phyloP scores from a whole-genome alignment of 2,113 vertebrate genomes.

The Phalacrocorax brasilianus region DNA sequence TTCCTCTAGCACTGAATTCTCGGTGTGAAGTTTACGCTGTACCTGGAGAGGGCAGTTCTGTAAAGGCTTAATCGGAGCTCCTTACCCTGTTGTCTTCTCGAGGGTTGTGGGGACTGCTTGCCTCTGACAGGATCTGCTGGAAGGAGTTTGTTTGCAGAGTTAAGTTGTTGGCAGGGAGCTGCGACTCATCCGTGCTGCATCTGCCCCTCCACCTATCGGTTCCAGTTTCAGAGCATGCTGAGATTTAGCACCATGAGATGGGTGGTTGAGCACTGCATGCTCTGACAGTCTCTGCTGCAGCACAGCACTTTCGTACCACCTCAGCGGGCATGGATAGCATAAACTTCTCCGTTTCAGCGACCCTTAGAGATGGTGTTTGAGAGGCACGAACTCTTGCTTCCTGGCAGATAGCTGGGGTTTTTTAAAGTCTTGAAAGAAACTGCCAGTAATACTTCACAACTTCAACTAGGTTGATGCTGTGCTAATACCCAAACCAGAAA shows the following conservation, averaged over 20 bases:
- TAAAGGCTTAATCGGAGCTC: neutral
- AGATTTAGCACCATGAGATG: neutral
- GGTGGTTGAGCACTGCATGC: neutral
- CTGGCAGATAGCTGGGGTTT: neutral
- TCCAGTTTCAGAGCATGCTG: neutral
- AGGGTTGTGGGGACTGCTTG: accelerated
- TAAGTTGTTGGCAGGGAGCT: neutral
- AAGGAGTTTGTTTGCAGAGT: neutral
- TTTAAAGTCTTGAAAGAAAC: neutral
- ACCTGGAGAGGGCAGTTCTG: neutral
- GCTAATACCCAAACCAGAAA: neutral
- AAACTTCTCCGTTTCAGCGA: neutral
- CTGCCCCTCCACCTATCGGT: neutral
- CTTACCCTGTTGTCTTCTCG: neutral
- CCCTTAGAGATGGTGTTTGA: neutral
- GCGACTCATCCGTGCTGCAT: neutral
- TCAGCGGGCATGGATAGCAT: accelerated
- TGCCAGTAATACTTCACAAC: neutral
- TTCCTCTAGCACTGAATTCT: neutral
- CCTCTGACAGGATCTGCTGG: neutral
- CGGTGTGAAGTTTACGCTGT: neutral
- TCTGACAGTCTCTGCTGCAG: neutral
- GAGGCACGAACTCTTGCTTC: neutral
- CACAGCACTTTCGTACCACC: neutral
- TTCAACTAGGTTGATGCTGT: neutral